phyloP scores from a whole-genome alignment of 2,113 vertebrate genomes.

The Marcusenius ussheri region DNA sequence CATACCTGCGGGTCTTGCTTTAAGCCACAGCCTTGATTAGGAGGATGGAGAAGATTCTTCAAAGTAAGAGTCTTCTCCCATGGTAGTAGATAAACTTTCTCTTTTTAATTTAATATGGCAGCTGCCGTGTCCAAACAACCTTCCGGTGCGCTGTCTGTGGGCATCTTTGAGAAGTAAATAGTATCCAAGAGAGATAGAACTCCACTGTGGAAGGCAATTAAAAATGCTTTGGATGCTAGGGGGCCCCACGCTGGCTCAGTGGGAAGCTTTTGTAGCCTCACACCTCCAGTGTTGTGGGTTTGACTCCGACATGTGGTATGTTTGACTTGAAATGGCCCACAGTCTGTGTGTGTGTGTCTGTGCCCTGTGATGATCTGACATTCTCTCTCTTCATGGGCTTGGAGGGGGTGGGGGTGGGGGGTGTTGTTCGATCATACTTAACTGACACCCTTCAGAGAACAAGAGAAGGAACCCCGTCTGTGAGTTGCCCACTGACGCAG shows the following conservation, averaged over 20 bases:
- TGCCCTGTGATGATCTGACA: not conserved
- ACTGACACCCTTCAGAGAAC: not conserved
- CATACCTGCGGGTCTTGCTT: not conserved
- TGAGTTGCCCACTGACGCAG: not conserved
- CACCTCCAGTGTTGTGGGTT: not conserved
- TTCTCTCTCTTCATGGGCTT: not conserved
- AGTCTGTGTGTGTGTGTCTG: not conserved
- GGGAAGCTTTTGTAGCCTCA: not conserved
- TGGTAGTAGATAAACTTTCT: not conserved
- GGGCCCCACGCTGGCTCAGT: not conserved
- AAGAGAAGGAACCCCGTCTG: not conserved
- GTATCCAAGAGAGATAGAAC: not conserved
- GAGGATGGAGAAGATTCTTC: not conserved
- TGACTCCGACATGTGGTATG: not conserved
- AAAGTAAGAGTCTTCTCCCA: not conserved
- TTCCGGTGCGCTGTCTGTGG: not conserved
- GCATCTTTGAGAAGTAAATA: not conserved
- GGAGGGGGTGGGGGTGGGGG: too few species aligned
- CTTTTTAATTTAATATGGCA: not conserved
- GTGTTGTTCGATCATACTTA: not conserved
- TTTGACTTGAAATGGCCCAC: not conserved
- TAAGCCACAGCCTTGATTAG: not conserved
- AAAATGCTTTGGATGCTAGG: not conserved
- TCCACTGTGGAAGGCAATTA: not conserved
- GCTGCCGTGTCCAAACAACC: not conserved